Conservation (phyloP, 2,797 vertebrate species). For the Siniperca undulata region DNA sequence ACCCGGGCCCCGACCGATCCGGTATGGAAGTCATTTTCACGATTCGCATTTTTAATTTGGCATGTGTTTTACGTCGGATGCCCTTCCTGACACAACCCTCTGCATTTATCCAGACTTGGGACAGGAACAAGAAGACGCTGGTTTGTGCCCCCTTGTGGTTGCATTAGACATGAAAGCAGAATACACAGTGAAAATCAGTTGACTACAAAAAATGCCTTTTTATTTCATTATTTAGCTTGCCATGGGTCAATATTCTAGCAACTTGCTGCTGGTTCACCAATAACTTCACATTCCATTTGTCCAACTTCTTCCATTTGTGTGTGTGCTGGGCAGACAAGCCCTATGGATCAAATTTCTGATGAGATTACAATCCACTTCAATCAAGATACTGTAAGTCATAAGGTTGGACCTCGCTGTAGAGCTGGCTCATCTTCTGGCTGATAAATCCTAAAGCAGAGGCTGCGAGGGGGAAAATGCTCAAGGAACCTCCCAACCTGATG, state of each 20-base stretch:
- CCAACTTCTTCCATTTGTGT: conserved; percentile 20
- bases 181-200: not conserved
- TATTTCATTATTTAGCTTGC: not conserved
- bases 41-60: no score
- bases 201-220: conserved; percentile 1
- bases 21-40: no score
- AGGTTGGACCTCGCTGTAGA: conserved; percentile 4
- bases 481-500: conserved; percentile 57
- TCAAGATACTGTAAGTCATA: conserved; percentile 52
- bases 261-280: conserved; percentile 15
- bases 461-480: not conserved
- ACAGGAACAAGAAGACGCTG: no score
- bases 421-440: conserved; percentile 38
- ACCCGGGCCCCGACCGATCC: no score
- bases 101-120: no score
- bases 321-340: conserved; percentile 25
- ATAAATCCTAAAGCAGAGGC: conserved; percentile 35
- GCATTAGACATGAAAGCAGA: not conserved
- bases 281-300: conserved; percentile 42
- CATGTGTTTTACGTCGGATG: no score
- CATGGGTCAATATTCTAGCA: not conserved
- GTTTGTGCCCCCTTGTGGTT: no score
- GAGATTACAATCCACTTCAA: conserved; percentile 63
- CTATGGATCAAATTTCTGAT: conserved; percentile 56
- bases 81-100: no score